A percentile compares a stretch with the other conserved stretches of the same genome.
Conservation (phyloP, 2,888 invertebrate species). For the Latrodectus hesperus region DNA sequence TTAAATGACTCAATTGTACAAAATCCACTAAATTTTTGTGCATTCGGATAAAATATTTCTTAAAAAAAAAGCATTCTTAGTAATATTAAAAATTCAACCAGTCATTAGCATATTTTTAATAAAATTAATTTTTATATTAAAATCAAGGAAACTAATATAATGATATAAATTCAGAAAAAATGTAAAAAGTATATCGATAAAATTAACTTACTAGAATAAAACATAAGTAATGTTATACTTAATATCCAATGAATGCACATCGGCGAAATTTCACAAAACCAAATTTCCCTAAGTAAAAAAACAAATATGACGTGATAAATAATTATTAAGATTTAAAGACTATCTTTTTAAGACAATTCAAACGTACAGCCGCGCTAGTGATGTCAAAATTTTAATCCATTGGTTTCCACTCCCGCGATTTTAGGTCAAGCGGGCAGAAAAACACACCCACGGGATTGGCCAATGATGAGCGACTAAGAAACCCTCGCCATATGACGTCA, state of each 20-base stretch:
- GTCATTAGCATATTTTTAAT: no score
- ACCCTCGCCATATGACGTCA: slow-evolving; percentile 59
- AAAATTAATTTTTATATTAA: no score
- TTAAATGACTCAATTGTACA: no score
- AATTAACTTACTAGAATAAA: not conserved
- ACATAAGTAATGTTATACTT: not conserved
- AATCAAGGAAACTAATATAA: no score
- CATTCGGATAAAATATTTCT: no score
- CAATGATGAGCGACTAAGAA: slow-evolving; percentile 19
- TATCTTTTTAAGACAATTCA: not conserved
- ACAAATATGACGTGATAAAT: not conserved
- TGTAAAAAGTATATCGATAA: no score
- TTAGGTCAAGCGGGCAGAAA: slow-evolving; percentile 49
- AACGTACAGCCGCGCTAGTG: not conserved
- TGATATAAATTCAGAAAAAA: no score
- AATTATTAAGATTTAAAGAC: not conserved
- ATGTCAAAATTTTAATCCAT: not conserved
- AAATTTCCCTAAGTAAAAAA: not conserved
- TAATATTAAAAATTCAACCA: no score
- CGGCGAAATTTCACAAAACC: not conserved
- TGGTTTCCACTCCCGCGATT: slow-evolving; percentile 11
- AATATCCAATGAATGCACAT: not conserved
- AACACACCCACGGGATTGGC: slow-evolving; percentile 50
- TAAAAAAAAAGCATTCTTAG: no score
- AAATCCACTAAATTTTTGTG: no score